Base-by-base conservation (phyloP, 2,888 invertebrate species). In the Craniophora ligustri region DNA sequence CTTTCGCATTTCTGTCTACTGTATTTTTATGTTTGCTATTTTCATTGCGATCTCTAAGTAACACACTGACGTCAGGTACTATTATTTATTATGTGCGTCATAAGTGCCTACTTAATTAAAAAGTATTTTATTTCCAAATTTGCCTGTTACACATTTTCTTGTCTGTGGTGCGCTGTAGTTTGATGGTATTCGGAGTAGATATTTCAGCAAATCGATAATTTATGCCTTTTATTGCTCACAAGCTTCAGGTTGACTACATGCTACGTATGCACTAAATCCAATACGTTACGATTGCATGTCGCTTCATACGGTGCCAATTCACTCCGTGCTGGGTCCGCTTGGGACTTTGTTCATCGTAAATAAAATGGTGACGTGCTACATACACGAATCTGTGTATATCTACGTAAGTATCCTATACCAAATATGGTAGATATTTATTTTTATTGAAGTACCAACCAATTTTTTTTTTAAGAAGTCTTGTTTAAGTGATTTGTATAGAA, bases 251-350 rank as follows among this genome's bases (percentile, higher is more conserved):
- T 14, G 26, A 18, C 16, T 61, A 15, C 44, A 58, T 14, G 59
- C 45, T 45, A 50, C 60, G 45, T 71, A 50, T 53, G 39, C 44
- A 67, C 47, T 67, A 58, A 71, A 67, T 63, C 58, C 63, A 63
- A 63, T 72, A 57, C 53, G 67, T 67, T 67, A 69, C 67, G 55
- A 63, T 35, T 67, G 72, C 64, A 64, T 50, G 67, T 50, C 53
- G 55, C 50, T 59, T 50, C 42, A 58, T 67, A 72, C 56, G 55
- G 45, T 46, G 63, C 59, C 68, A 69, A 69, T 69, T 72, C 48
- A 67, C 59, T 56, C 48, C 46, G 48, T 56, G 50, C 42, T 26
- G 38, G 45, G 68, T 64, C 56, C 48, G 41, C 48, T 15, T 39
- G 67, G 59, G 64, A 56, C 23, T 32, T 30, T 14, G 49, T 57